These are phyloP conservation scores for Heliornis fulica DNA, from an alignment of 2,113 vertebrate species.

Conservation along the genomic window DNA sequence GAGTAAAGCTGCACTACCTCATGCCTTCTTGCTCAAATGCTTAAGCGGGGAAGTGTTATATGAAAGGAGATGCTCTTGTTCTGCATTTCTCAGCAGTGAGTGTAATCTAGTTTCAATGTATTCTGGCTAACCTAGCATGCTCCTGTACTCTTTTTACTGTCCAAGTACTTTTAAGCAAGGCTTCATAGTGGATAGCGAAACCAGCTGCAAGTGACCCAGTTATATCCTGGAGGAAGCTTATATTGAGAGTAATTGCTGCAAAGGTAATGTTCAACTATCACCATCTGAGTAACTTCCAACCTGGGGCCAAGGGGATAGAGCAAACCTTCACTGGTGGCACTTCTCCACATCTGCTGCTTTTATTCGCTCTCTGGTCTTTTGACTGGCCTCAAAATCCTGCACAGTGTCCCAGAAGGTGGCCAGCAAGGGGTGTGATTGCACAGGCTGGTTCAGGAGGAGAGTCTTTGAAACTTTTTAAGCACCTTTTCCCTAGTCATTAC, in stretches of 20 bases:
- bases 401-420: not conserved
- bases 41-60: not conserved
- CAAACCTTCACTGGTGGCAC: not conserved
- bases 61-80: not conserved
- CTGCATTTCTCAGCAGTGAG: not conserved
- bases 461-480: not conserved
- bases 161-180: not conserved
- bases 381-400: not conserved
- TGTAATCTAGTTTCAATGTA: not conserved
- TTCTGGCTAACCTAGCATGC: not conserved
- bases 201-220: not conserved
- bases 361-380: not conserved
- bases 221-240: not conserved
- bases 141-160: not conserved
- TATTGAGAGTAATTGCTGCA: not conserved
- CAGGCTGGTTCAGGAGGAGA: not conserved
- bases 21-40: not conserved
- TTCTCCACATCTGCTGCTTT: not conserved
- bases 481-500: not conserved
- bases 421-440: slow-evolving; percentile 36
- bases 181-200: not conserved
- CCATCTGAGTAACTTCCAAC: not conserved
- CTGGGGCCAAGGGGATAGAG: not conserved
- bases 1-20: not conserved
- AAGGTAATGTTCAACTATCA: not conserved